phyloP scores from a whole-genome alignment of 2,113 vertebrate genomes.

The Conger conger region DNA sequence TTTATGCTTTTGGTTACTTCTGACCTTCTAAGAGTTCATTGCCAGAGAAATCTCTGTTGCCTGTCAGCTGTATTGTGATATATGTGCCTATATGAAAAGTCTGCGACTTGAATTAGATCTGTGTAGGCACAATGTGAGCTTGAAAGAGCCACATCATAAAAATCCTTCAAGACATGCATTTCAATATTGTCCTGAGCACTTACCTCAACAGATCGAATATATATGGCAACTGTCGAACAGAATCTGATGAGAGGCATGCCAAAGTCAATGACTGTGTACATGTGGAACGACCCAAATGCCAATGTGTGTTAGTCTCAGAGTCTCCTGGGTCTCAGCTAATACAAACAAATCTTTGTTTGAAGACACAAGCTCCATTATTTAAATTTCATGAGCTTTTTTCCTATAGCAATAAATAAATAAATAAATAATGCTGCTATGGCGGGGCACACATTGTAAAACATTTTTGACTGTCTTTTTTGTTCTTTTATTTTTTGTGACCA shows the following conservation, averaged over 20 bases:
- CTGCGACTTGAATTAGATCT: too few relatives aligned
- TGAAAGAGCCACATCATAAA: background rate
- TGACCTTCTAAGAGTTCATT: too few relatives aligned
- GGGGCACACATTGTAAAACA: background rate
- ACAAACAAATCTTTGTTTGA: background rate
- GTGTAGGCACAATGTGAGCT: background rate
- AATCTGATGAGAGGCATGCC: background rate
- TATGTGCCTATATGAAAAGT: too few relatives aligned
- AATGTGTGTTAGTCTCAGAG: background rate
- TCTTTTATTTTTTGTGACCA: background rate
- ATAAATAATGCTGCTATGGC: background rate
- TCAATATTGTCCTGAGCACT: background rate
- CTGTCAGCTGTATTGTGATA: too few relatives aligned
- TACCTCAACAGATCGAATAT: background rate
- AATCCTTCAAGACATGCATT: background rate
- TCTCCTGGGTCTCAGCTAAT: background rate
- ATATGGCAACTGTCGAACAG: background rate
- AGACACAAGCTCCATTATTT: background rate
- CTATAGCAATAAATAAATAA: too few relatives aligned
- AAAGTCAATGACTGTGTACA: background rate
- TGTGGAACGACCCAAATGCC: background rate
- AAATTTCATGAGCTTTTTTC: background rate
- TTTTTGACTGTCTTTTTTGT: background rate
- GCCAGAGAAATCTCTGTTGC: too few relatives aligned
- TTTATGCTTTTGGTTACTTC: too few relatives aligned